Percentiles rank a stretch among this genome's conserved stretches.
These are phyloP conservation scores for Aquatica leii DNA, from an alignment of 2,888 invertebrate genomes.

Conservation along the genomic window DNA sequence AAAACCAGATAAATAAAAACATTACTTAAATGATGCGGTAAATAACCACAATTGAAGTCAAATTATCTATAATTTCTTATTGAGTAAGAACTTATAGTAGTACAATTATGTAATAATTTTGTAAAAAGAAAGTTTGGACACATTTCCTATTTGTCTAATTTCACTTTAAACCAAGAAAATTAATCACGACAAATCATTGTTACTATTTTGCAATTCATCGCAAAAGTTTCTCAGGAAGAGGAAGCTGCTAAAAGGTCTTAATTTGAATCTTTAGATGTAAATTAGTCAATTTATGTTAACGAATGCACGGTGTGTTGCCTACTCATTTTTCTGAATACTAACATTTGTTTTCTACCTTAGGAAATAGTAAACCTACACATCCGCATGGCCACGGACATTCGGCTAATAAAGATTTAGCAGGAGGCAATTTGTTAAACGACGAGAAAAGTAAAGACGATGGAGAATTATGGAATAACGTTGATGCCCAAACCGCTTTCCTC, in stretches of 20 bases:
- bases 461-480: slow-evolving; percentile 84
- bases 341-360: slow-evolving; percentile 49
- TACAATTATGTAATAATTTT: slow-evolving; percentile 2
- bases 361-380: slow-evolving; percentile 61
- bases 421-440: slow-evolving; percentile 68
- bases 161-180: slow-evolving; percentile 5
- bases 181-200: background rate
- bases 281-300: background rate
- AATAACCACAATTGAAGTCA: slow-evolving; percentile 5
- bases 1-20: background rate
- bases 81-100: slow-evolving; percentile 2
- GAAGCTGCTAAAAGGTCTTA: no score
- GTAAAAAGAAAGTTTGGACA: slow-evolving; percentile 4
- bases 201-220: no score
- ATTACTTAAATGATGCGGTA: slow-evolving; percentile 10
- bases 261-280: background rate
- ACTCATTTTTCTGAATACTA: background rate
- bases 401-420: slow-evolving; percentile 60
- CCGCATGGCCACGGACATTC: slow-evolving; percentile 60
- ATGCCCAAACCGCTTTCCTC: slow-evolving; percentile 94
- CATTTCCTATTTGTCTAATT: slow-evolving; percentile 3
- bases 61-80: slow-evolving; percentile 3
- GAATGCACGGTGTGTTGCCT: background rate
- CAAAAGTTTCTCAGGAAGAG: no score
- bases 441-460: slow-evolving; percentile 82